Evolutionary conservation across 2,113 vertebrate genomes (phyloP).

Genomic region (Podarcis cretensis): DNA sequence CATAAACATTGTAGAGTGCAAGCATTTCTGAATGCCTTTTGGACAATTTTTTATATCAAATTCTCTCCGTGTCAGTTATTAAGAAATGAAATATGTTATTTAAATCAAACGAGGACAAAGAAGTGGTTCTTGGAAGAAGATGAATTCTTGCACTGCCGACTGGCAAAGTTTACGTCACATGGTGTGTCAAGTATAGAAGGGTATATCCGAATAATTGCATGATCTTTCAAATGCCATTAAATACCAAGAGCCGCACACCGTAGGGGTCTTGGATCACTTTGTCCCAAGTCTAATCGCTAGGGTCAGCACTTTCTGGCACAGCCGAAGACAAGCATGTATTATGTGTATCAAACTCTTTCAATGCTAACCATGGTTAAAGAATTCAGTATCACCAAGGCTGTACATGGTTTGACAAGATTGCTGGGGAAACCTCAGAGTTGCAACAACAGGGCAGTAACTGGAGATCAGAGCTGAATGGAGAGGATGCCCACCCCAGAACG

Average conservation of each 20-base stretch:
- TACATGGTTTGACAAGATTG: background rate
- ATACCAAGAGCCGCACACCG: background rate
- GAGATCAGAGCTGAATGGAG: background rate
- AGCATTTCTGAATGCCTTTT: background rate
- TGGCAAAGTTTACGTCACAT: background rate
- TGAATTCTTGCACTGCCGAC: slow-evolving; percentile 9
- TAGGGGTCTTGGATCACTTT: background rate
- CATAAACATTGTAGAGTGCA: no score
- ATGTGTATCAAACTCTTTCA: background rate
- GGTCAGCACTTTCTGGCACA: background rate
- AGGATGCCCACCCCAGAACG: background rate
- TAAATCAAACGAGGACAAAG: background rate
- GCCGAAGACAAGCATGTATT: background rate
- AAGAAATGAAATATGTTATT: no score
- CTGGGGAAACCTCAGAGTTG: background rate
- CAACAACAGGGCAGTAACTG: background rate
- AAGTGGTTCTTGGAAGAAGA: background rate
- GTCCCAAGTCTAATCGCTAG: background rate
- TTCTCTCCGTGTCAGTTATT: background rate
- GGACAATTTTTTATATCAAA: rapidly evolving
- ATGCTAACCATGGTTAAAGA: slow-evolving; percentile 27
- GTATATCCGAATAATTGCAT: background rate
- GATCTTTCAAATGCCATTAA: background rate
- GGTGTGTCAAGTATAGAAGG: background rate
- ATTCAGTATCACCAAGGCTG: background rate